These are phyloP conservation scores for Drosophila recens DNA, from an alignment of 2,888 invertebrate genomes.

Conservation along the genomic window DNA sequence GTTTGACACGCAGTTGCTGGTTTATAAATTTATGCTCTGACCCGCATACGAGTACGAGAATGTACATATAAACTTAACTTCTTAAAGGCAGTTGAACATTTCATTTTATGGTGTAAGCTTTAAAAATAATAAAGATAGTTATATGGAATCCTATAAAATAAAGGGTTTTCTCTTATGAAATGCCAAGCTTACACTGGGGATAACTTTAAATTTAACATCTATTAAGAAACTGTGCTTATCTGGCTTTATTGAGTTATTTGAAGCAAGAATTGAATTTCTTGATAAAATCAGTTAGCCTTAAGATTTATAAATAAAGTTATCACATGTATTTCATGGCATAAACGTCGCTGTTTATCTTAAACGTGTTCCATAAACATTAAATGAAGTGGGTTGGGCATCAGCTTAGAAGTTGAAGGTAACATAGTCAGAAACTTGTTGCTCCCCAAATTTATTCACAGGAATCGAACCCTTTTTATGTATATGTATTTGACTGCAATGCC, in stretches of 20 bases:
- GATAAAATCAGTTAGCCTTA: not conserved
- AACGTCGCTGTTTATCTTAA: constrained; percentile 6
- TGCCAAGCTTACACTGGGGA: not conserved
- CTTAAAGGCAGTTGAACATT: constrained; percentile 5
- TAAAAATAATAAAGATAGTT: constrained; percentile 15
- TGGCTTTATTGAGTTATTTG: too few species aligned
- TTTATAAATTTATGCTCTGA: constrained; percentile 25
- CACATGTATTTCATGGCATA: not conserved
- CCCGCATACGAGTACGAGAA: not conserved
- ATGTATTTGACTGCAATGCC: constrained; percentile 31
- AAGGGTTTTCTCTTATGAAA: not conserved
- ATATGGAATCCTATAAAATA: not conserved
- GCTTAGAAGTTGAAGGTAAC: constrained; percentile 16
- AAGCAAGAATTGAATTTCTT: not conserved
- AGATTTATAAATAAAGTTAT: constrained; percentile 1
- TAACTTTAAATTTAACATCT: not conserved
- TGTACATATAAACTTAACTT: constrained; percentile 14
- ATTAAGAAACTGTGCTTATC: not conserved
- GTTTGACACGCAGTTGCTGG: constrained; percentile 43
- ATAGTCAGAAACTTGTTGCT: constrained; percentile 60
- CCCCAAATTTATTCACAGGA: constrained; percentile 35
- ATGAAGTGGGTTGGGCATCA: constrained; percentile 2
- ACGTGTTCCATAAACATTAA: constrained; percentile 1
- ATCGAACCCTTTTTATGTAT: constrained; percentile 50
- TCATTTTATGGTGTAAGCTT: constrained; percentile 8